These are phyloP conservation scores for Zophobas atratus DNA, from an alignment of 1,140 invertebrate species.

Conservation along the genomic window DNA sequence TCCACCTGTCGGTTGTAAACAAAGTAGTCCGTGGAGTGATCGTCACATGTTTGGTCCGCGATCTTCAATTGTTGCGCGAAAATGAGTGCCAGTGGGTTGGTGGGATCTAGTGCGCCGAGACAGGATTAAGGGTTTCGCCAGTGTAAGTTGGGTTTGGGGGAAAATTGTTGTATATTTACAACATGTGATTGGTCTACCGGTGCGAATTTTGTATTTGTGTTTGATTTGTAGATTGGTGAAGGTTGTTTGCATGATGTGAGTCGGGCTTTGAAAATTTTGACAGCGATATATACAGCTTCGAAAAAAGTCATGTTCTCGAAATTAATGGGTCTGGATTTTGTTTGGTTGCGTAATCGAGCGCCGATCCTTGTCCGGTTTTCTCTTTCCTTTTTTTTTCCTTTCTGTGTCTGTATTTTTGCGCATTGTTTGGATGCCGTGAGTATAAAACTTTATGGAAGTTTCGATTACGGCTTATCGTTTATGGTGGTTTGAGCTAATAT, in stretches of 20 bases:
- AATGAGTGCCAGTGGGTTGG: conserved; percentile 13
- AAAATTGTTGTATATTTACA: neutral
- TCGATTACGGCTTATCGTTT: too few species aligned
- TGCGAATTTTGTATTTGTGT: too few species aligned
- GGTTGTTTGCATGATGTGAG: too few species aligned
- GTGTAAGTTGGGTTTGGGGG: neutral
- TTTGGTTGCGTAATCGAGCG: neutral
- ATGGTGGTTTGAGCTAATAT: too few species aligned
- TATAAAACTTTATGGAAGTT: too few species aligned
- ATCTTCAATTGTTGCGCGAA: conserved; percentile 18
- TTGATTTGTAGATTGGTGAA: too few species aligned
- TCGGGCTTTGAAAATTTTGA: neutral
- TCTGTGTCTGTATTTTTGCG: neutral
- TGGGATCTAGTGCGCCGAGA: neutral
- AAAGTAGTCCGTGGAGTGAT: conserved; percentile 25
- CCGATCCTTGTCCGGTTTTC: neutral
- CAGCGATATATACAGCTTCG: too few species aligned
- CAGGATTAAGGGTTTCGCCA: neutral
- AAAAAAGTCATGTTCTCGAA: too few species aligned
- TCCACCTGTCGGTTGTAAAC: conserved; percentile 39
- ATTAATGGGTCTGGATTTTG: neutral
- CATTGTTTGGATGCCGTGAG: neutral
- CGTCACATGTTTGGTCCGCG: conserved; percentile 26
- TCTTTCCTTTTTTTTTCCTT: neutral
- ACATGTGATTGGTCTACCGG: too few species aligned